These are phyloP conservation scores for Triops cancriformis DNA, from an alignment of 1,140 invertebrate genomes.

Conservation along the genomic window DNA sequence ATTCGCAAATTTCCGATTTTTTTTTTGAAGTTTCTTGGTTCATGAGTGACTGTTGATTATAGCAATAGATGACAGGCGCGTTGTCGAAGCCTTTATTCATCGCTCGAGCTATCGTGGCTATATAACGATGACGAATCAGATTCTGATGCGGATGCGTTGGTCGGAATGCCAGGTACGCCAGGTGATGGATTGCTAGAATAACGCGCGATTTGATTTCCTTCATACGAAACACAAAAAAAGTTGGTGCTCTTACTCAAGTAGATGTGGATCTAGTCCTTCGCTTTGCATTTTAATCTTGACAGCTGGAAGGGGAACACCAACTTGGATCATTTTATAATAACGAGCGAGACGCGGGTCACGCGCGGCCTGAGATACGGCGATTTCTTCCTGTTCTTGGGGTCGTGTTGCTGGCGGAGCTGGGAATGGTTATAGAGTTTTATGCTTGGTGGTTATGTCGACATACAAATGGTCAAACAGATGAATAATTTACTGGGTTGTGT, in stretches of 20 bases:
- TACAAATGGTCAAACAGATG: constrained; percentile 31
- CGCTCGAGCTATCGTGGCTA: not conserved
- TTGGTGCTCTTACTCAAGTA: constrained; percentile 42
- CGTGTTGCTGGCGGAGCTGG: not conserved
- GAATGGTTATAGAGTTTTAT: constrained; percentile 21
- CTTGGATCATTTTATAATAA: constrained; percentile 79
- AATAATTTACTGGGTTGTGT: not conserved
- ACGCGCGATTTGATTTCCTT: not conserved
- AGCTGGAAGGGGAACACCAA: constrained; percentile 68
- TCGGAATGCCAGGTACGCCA: not conserved
- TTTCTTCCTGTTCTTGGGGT: not conserved
- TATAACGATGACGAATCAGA: not conserved
- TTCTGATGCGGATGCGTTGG: not conserved
- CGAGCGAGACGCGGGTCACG: constrained; percentile 60
- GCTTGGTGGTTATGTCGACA: constrained; percentile 31
- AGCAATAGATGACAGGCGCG: no score
- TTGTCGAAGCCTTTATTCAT: not conserved
- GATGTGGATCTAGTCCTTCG: constrained; percentile 66
- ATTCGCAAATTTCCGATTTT: no score
- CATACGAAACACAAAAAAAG: not conserved
- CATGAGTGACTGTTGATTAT: no score
- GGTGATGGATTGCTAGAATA: not conserved
- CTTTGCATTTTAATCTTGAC: constrained; percentile 71
- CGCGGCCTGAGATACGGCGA: not conserved
- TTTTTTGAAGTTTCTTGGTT: no score